Evolutionary conservation across 1,140 invertebrate species (phyloP).

Genomic region (Sycobia sp.): DNA sequence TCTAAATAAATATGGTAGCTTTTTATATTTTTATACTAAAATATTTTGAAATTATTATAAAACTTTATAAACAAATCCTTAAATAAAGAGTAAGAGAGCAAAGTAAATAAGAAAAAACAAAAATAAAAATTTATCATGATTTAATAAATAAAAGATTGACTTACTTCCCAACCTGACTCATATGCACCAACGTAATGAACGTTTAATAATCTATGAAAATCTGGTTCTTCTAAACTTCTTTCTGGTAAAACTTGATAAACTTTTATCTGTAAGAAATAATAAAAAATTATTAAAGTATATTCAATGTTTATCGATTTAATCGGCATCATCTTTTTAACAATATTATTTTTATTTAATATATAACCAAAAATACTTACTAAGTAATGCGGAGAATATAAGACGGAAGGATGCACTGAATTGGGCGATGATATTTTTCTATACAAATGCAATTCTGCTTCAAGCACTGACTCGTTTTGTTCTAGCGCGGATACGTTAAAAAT

Average conservation of each 20-base stretch:
- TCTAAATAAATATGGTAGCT: no score
- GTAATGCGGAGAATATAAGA: constrained; percentile 48
- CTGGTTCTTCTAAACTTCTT: constrained; percentile 52
- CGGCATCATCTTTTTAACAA: no score
- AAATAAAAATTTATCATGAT: neutral
- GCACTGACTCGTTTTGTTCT: constrained; percentile 60
- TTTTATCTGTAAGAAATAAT: constrained; percentile 54
- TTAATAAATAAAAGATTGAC: no score
- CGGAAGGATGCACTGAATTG: constrained; percentile 42
- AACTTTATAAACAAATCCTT: no score
- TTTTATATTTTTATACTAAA: no score
- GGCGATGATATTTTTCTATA: constrained; percentile 59
- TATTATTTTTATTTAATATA: neutral
- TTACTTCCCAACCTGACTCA: constrained; percentile 67
- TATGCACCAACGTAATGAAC: constrained; percentile 62
- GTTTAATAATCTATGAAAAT: constrained; percentile 61
- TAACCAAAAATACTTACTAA: constrained; percentile 37
- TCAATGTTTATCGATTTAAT: no score
- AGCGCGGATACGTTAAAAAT: constrained; percentile 64
- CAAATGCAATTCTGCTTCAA: constrained; percentile 68
- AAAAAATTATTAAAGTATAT: no score
- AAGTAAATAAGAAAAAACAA: constrained; percentile 22
- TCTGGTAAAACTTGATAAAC: constrained; percentile 65
- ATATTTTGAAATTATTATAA: no score
- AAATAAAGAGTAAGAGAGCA: no score